Percentiles rank a stretch among this genome's conserved stretches.
phyloP scores from a whole-genome alignment of 2,888 invertebrate genomes.

The Therioaphis trifolii region DNA sequence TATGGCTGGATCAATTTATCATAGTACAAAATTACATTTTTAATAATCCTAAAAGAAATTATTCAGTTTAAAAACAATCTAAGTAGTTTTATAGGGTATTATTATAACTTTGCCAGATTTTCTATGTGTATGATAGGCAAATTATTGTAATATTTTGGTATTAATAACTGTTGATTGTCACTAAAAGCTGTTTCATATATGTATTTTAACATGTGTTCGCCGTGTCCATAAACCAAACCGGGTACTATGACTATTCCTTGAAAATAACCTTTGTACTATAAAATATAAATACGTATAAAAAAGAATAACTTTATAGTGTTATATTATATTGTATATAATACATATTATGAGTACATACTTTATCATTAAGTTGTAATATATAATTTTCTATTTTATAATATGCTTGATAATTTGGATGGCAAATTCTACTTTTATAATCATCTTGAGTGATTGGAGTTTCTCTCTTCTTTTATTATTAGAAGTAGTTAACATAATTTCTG shows the following conservation, averaged over 20 bases:
- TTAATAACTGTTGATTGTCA: slow-evolving; percentile 30
- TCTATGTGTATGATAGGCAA: slow-evolving; percentile 53
- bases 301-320: too few relatives aligned
- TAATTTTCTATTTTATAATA: slow-evolving; percentile 52
- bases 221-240: slow-evolving; percentile 47
- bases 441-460: slow-evolving; percentile 15
- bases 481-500: not conserved
- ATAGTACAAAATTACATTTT: slow-evolving; percentile 40
- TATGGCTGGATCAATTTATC: slow-evolving; percentile 29
- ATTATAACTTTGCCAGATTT: slow-evolving; percentile 46
- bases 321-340: too few relatives aligned
- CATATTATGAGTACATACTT: slow-evolving; percentile 33
- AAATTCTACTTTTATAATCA: slow-evolving; percentile 47
- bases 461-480: not conserved
- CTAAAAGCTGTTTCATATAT: slow-evolving; percentile 37
- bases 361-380: slow-evolving; percentile 35
- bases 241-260: slow-evolving; percentile 46
- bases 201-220: slow-evolving; percentile 42
- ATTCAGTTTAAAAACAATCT: not conserved
- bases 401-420: slow-evolving; percentile 48
- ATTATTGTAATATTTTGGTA: slow-evolving; percentile 43
- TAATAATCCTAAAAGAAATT: slow-evolving; percentile 53
- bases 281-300: slow-evolving; percentile 23
- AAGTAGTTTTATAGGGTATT: not conserved
- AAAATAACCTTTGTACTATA: slow-evolving; percentile 45